These are phyloP conservation scores for Aythya baeri DNA, from an alignment of 2,113 vertebrate species.

Conservation along the genomic window DNA sequence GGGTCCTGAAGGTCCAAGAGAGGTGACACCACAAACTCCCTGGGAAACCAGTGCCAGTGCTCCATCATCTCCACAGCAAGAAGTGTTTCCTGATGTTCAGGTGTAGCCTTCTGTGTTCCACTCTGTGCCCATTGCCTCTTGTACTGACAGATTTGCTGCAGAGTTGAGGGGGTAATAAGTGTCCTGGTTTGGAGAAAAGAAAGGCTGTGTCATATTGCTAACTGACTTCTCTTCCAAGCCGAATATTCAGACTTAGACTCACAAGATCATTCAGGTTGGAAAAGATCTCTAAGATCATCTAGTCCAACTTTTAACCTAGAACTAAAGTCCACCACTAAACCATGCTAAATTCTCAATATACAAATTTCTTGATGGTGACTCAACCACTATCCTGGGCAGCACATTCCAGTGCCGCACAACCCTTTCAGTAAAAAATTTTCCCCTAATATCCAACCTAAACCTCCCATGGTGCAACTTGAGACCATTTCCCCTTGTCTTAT, in stretches of 20 bases:
- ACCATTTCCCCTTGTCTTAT: too few relatives aligned
- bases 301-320: too few relatives aligned
- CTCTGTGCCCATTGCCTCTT: background rate
- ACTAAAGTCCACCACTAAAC: too few relatives aligned
- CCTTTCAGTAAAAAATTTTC: too few relatives aligned
- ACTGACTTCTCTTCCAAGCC: background rate
- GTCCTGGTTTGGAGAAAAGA: background rate
- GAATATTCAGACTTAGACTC: background rate
- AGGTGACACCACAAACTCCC: background rate
- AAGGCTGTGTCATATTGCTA: background rate
- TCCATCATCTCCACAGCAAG: background rate
- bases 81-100: background rate
- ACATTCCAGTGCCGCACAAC: too few relatives aligned
- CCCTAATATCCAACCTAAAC: too few relatives aligned
- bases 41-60: background rate
- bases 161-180: background rate
- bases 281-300: too few relatives aligned
- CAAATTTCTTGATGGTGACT: too few relatives aligned
- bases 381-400: too few relatives aligned
- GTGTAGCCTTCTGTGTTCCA: background rate
- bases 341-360: too few relatives aligned
- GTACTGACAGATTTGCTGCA: background rate
- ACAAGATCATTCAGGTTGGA: too few relatives aligned
- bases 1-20: background rate
- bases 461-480: too few relatives aligned